phyloP scores from a whole-genome alignment of 2,888 invertebrate species.

The Cataglyphis livida region DNA sequence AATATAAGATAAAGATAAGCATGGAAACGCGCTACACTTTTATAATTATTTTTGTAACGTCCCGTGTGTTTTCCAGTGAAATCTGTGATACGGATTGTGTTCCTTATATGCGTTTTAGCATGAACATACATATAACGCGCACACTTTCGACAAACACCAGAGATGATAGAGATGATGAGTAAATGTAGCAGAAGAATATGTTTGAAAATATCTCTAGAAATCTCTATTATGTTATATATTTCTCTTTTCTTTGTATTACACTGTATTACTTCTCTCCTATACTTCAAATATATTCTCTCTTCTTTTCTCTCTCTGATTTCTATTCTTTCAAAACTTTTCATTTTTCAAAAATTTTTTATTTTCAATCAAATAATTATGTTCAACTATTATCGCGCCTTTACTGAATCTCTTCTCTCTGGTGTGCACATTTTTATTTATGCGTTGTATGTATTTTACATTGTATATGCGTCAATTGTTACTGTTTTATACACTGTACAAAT shows the following conservation, averaged over 20 bases:
- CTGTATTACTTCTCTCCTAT: neutral
- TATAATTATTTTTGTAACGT: neutral
- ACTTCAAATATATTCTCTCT: neutral
- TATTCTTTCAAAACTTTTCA: neutral
- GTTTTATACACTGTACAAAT: slow-evolving; percentile 36
- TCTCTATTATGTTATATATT: neutral
- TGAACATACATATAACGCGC: neutral
- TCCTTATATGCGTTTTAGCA: neutral
- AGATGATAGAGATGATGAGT: neutral
- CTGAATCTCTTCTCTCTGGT: slow-evolving; percentile 10
- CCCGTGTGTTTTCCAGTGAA: neutral
- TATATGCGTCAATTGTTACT: slow-evolving; percentile 12
- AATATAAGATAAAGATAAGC: neutral
- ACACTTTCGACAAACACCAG: neutral
- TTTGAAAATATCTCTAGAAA: neutral
- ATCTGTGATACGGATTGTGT: slow-evolving; percentile 27
- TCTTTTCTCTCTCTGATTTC: neutral
- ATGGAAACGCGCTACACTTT: neutral
- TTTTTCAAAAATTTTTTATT: neutral
- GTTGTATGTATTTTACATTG: slow-evolving; percentile 20
- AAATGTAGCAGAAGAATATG: neutral
- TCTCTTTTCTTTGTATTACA: neutral
- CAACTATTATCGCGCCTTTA: neutral
- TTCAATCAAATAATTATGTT: slow-evolving; percentile 25
- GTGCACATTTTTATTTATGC: slow-evolving; percentile 12